These are phyloP conservation scores for Sebastes matsubarae DNA, from an alignment of 2,797 vertebrate genomes.

Conservation along the genomic window DNA sequence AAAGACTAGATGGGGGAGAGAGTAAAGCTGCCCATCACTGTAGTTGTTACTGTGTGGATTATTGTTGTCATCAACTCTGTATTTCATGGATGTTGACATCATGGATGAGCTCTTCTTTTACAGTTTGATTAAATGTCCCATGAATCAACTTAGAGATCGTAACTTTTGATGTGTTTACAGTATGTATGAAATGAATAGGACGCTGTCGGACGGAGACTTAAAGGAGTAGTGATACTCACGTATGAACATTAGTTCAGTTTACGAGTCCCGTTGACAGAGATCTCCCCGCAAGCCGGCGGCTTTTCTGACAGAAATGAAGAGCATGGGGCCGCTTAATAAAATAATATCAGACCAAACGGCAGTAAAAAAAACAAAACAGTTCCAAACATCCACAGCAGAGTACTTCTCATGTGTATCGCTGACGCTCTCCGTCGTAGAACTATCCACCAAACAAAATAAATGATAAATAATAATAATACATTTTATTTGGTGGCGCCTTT, in stretches of 20 bases:
- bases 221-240: neutral
- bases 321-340: constrained; percentile 14
- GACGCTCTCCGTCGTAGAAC: neutral
- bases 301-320: constrained; percentile 10
- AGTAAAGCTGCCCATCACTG: neutral
- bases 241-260: constrained; percentile 1
- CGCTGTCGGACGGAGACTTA: neutral
- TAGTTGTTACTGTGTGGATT: no score
- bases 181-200: neutral
- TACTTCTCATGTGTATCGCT: neutral
- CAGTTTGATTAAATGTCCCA: neutral
- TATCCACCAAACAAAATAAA: neutral
- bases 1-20: neutral
- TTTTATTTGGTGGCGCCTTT: no score
- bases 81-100: neutral
- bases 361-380: neutral
- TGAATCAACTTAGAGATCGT: neutral
- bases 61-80: neutral
- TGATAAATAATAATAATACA: neutral
- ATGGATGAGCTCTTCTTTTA: neutral
- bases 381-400: neutral
- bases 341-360: constrained; percentile 2
- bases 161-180: neutral
- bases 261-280: constrained; percentile 3
- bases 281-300: neutral